Evolutionary conservation across 2,888 invertebrate genomes (phyloP).

Genomic region (Athalia rosae): DNA sequence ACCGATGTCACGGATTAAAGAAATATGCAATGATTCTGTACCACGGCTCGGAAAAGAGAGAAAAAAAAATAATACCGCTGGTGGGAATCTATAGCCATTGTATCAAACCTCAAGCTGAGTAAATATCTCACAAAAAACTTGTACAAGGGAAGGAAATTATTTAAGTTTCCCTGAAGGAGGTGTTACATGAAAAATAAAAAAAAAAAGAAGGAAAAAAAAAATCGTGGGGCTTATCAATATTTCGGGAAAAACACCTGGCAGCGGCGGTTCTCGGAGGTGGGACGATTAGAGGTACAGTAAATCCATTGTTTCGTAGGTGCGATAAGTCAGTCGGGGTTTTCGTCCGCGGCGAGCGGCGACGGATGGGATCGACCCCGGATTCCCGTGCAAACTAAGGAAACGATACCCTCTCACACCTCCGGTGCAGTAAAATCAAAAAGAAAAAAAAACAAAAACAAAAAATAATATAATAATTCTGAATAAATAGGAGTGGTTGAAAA

Average conservation of each 20-base stretch:
- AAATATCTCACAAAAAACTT: constrained; percentile 14
- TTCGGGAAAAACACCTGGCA: constrained; percentile 67
- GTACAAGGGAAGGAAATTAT: background rate
- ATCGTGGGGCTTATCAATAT: constrained; percentile 70
- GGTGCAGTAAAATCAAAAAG: constrained; percentile 30
- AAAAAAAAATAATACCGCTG: too few relatives aligned
- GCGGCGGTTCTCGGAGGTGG: constrained; percentile 36
- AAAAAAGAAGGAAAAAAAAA: constrained; percentile 59
- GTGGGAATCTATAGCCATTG: background rate
- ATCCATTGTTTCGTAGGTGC: constrained; percentile 33
- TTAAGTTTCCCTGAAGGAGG: constrained; percentile 6
- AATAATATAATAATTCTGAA: constrained; percentile 39
- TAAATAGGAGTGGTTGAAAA: constrained; percentile 39
- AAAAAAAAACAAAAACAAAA: too few relatives aligned
- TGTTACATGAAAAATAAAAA: constrained; percentile 42
- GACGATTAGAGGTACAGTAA: constrained; percentile 40
- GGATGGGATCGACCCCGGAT: background rate
- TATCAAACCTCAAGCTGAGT: constrained; percentile 12
- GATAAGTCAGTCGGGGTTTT: constrained; percentile 36
- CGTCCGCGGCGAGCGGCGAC: constrained; percentile 17
- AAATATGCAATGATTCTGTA: too few relatives aligned
- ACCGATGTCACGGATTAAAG: too few relatives aligned
- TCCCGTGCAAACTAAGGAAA: constrained; percentile 38
- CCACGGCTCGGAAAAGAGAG: too few relatives aligned
- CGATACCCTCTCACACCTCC: constrained; percentile 40